Evolutionary conservation across 1,140 invertebrate species (phyloP).

Genomic region (Chironomus striatipennis): DNA sequence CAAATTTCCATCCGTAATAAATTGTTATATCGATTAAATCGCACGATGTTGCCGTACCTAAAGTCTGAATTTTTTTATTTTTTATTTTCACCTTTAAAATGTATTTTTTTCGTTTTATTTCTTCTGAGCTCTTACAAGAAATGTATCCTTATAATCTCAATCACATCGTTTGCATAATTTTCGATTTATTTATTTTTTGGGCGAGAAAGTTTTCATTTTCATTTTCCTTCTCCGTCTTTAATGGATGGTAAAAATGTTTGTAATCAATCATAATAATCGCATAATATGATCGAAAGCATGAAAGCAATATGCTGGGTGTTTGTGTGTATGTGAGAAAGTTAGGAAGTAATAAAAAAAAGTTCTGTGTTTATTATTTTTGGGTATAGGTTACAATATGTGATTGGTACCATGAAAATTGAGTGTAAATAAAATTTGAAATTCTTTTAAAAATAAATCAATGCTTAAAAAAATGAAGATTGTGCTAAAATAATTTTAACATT

Average conservation of each 20-base stretch:
- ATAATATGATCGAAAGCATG: not conserved
- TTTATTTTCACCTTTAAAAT: not conserved
- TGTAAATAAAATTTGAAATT: too few relatives aligned
- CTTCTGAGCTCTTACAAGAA: not conserved
- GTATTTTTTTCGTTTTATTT: not conserved
- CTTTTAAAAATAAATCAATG: too few relatives aligned
- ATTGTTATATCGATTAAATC: not conserved
- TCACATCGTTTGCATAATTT: not conserved
- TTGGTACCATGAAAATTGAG: too few relatives aligned
- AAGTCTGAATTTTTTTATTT: too few relatives aligned
- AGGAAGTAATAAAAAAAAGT: not conserved
- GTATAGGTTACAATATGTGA: not conserved
- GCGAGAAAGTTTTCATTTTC: not conserved
- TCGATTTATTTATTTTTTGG: not conserved
- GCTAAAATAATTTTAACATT: too few relatives aligned
- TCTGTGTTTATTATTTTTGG: not conserved
- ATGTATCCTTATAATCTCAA: not conserved
- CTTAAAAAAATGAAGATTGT: too few relatives aligned
- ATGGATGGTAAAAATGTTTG: not conserved
- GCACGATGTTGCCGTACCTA: not conserved
- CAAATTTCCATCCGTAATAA: not conserved
- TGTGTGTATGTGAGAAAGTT: not conserved
- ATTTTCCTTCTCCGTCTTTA: not conserved
- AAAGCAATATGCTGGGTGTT: not conserved
- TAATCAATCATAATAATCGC: constrained; percentile 14